phyloP scores from a whole-genome alignment of 2,888 invertebrate species.

The Thecocarcelia acutangulata region DNA sequence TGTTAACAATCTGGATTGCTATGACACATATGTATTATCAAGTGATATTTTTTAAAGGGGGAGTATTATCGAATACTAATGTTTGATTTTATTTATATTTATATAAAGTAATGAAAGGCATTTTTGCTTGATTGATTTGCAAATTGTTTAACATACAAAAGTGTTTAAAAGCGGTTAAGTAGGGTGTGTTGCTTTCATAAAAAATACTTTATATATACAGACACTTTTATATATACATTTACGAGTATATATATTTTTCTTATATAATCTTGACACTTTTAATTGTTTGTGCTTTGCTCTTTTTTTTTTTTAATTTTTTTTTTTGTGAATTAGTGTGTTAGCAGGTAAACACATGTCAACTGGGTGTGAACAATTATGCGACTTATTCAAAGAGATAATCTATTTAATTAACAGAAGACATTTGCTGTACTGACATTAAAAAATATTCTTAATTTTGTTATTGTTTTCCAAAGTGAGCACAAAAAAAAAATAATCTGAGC shows the following conservation, averaged over 20 bases:
- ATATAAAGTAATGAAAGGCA: not conserved
- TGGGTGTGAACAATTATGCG: constrained; percentile 49
- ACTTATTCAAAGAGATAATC: constrained; percentile 48
- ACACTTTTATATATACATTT: not conserved
- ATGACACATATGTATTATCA: not conserved
- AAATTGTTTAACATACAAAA: constrained; percentile 22
- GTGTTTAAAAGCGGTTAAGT: not conserved
- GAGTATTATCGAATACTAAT: constrained; percentile 40
- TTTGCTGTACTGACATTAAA: not conserved
- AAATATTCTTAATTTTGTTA: not conserved
- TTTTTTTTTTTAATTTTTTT: not conserved
- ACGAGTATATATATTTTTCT: constrained; percentile 2
- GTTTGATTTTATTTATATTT: constrained; percentile 2
- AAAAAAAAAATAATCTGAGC: no score
- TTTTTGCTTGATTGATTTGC: constrained; percentile 9
- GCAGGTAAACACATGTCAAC: constrained; percentile 43
- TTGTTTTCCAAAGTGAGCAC: no score
- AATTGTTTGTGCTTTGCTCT: constrained; percentile 6
- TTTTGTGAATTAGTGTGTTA: constrained; percentile 18
- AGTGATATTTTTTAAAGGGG: not conserved
- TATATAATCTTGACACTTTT: constrained; percentile 34
- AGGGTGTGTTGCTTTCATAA: constrained; percentile 15
- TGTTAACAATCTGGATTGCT: not conserved
- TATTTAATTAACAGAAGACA: constrained; percentile 28
- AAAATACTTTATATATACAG: not conserved